Percentiles rank a stretch among this genome's conserved stretches.
Conservation (phyloP, 2,113 vertebrate genomes). For the Sander lucioperca region DNA sequence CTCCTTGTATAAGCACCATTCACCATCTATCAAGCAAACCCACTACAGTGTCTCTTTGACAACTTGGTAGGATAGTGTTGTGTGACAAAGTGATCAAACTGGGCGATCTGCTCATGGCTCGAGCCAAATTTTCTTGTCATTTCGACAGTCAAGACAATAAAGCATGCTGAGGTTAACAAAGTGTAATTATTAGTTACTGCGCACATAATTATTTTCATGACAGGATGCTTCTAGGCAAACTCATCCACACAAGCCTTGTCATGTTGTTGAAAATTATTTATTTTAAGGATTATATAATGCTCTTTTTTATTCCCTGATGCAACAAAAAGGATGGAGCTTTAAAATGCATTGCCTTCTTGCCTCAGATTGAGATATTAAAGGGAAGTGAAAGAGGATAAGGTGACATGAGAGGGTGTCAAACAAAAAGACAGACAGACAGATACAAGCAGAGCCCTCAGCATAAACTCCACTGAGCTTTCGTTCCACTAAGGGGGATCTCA, state of each 20-base stretch:
- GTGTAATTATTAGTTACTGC: slow-evolving; percentile 49
- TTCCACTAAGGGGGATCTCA: slow-evolving; percentile 72
- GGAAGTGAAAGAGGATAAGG: slow-evolving; percentile 45
- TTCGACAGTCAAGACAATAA: slow-evolving; percentile 55
- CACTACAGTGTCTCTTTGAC: slow-evolving; percentile 77
- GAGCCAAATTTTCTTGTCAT: slow-evolving; percentile 63
- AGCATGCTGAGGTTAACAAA: slow-evolving; percentile 48
- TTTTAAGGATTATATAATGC: slow-evolving; percentile 5
- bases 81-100: slow-evolving; percentile 74
- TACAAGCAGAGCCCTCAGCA: slow-evolving; percentile 62
- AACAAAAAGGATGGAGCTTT: slow-evolving; percentile 28
- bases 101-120: slow-evolving; percentile 59
- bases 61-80: slow-evolving; percentile 71
- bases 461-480: slow-evolving; percentile 75
- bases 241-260: slow-evolving; percentile 7
- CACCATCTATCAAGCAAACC: slow-evolving; percentile 82
- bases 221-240: slow-evolving; percentile 17
- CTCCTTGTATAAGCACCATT: slow-evolving; percentile 84
- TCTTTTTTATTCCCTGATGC: slow-evolving; percentile 7
- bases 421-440: slow-evolving; percentile 64
- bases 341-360: slow-evolving; percentile 28
- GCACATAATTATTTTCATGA: slow-evolving; percentile 36
- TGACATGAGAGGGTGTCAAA: slow-evolving; percentile 65
- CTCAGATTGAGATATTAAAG: slow-evolving; percentile 67
- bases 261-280: slow-evolving; percentile 3